Conservation (phyloP, 2,888 invertebrate genomes). For the Cataglyphis rosenhaueri region DNA sequence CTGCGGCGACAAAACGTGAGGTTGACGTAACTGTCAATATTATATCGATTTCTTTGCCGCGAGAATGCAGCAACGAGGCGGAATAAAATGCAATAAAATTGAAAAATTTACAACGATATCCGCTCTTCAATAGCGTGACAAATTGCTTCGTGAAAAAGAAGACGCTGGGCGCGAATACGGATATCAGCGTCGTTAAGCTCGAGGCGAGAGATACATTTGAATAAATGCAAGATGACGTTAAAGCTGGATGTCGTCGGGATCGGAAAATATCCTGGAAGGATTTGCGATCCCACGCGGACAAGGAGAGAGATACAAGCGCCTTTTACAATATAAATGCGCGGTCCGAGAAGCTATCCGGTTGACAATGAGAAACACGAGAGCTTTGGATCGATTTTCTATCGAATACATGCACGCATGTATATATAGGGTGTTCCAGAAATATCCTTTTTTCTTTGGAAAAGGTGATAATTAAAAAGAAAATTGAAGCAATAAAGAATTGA, state of each 20-base stretch:
- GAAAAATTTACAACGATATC: constrained; percentile 34
- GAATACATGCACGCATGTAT: constrained; percentile 64
- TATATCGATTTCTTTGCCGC: constrained; percentile 39
- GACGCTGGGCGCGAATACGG: constrained; percentile 23
- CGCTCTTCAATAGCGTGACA: constrained; percentile 43
- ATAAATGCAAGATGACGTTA: constrained; percentile 51
- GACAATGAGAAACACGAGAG: constrained; percentile 64
- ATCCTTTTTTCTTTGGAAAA: not conserved
- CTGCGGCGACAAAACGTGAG: constrained; percentile 25
- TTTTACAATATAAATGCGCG: constrained; percentile 69
- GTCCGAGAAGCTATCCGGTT: constrained; percentile 57
- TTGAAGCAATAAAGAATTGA: not conserved
- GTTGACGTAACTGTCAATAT: constrained; percentile 43
- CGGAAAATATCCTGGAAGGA: constrained; percentile 65
- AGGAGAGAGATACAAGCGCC: constrained; percentile 56
- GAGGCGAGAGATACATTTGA: constrained; percentile 39
- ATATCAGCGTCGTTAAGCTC: constrained; percentile 51
- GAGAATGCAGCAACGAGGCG: constrained; percentile 42
- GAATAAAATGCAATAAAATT: constrained; percentile 48
- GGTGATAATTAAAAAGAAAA: not conserved
- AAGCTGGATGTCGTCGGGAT: constrained; percentile 41
- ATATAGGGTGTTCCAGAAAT: constrained; percentile 49
- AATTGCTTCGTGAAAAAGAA: constrained; percentile 49
- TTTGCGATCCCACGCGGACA: constrained; percentile 61
- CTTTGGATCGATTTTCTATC: constrained; percentile 59